Evolutionary conservation across 2,888 invertebrate species (phyloP).

Genomic region (Ernsta delagoae): DNA sequence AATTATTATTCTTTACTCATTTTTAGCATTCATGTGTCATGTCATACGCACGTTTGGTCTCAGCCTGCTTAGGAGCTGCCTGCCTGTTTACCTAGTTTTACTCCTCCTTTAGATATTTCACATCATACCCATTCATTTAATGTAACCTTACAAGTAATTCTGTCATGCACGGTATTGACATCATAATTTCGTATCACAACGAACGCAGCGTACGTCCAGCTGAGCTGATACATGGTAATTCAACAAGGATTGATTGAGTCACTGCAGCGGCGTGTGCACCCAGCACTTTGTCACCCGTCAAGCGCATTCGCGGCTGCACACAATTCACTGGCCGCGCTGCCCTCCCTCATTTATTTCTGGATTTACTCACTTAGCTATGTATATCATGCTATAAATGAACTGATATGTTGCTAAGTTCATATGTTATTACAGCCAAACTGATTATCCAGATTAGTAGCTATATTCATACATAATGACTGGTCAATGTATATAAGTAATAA

Average conservation of each 20-base stretch:
- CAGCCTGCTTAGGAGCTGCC: too few species aligned
- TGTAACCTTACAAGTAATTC: background rate
- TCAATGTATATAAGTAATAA: too few species aligned
- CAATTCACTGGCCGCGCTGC: slow-evolving; percentile 58
- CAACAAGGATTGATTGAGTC: slow-evolving; percentile 61
- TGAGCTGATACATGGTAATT: slow-evolving; percentile 45
- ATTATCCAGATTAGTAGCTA: too few species aligned
- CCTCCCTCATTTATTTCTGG: slow-evolving; percentile 62
- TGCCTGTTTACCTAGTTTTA: too few species aligned
- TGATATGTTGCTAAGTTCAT: too few species aligned
- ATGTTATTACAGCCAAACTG: too few species aligned
- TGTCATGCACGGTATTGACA: background rate
- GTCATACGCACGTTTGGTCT: too few species aligned
- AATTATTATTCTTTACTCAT: background rate
- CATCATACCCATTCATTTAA: too few species aligned
- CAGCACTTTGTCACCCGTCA: slow-evolving; percentile 72
- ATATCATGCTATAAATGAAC: slow-evolving; percentile 34
- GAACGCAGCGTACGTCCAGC: background rate
- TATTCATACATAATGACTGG: too few species aligned
- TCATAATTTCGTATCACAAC: background rate
- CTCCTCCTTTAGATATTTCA: too few species aligned
- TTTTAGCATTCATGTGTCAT: too few species aligned
- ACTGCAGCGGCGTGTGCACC: slow-evolving; percentile 62
- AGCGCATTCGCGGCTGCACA: slow-evolving; percentile 60
- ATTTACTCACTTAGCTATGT: slow-evolving; percentile 52